Evolutionary conservation across 2,888 invertebrate species (phyloP), one percentile per base, ranked within the genome.

Genomic region (Pyralis farinalis): DNA sequence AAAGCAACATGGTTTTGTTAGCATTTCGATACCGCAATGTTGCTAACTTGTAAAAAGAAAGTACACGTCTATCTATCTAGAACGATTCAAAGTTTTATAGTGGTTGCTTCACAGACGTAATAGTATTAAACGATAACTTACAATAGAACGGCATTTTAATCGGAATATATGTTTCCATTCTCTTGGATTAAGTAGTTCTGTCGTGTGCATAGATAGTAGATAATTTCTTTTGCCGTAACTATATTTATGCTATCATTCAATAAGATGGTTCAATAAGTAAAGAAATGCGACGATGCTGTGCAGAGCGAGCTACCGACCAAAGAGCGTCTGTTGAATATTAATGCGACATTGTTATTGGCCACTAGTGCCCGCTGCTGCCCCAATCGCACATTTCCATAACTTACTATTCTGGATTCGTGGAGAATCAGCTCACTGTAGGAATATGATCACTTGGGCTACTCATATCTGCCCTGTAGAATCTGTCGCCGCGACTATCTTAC

Each of bases 281-380:
- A 81, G 81, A 82, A 78, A 64, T 51, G 63, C 66, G 63, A 55
- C 68, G 78, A 79, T 70, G 76, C 69, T 82, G 78, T 61, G 67
- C 71, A 70, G 70, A 78, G 74, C 66, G 71, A 66, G 63, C 66
- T 76, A 69, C 72, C 81, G 81, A 63, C 79, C 79, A 80, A 80
- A 81, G 81, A 83, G 73, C 81, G 82, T 59, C 81, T 77, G 85
- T 80, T 88, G 87, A 87, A 88, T 88, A 88, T 87, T 87, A 87
- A 87, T 88, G 83, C 77, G 78, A 84, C 86, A 86, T 87, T 87
- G 87, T 88, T 87, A 86, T 86, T 86, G 87, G 85, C 78, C 80
- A 77, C 82, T 80, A 83, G 83, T 79, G 81, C 75, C 85, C 83
- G 84, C 74, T 76, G 78, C 80, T 85, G 83, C 84, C 87, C 86